These are phyloP conservation scores for Micoletzkya japonica DNA, from an alignment of 2,888 invertebrate genomes.

Conservation along the genomic window DNA sequence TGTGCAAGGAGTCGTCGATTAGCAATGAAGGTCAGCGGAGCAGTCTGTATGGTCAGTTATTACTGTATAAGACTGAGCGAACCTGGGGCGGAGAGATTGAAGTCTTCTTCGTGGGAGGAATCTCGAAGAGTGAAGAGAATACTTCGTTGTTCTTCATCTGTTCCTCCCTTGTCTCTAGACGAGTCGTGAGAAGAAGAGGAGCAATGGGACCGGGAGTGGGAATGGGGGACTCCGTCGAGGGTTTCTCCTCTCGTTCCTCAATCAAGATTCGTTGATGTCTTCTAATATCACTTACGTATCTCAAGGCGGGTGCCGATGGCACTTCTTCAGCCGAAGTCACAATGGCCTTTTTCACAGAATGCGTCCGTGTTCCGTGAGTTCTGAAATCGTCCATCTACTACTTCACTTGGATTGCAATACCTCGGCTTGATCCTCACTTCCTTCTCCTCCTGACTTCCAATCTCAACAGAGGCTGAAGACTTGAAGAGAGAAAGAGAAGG, in stretches of 20 bases:
- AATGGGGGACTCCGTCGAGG: neutral
- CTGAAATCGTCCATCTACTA: conserved; percentile 4
- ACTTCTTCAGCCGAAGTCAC: conserved; percentile 1
- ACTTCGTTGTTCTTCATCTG: conserved; percentile 28
- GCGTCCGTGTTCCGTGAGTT: conserved; percentile 19
- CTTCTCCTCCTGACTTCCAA: conserved; percentile 6
- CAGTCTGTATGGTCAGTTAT: neutral
- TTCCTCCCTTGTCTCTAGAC: conserved; percentile 3
- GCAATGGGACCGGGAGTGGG: conserved; percentile 18
- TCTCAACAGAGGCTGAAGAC: neutral
- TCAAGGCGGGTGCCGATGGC: neutral
- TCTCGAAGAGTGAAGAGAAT: neutral
- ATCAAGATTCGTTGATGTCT: neutral
- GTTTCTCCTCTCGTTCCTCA: neutral
- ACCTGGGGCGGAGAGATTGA: conserved; percentile 21
- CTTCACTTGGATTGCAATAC: conserved; percentile 1
- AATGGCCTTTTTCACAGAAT: conserved; percentile 10
- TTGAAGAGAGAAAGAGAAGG: conserved; percentile 19
- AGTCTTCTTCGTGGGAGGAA: too few relatives aligned
- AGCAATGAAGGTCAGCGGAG: conserved; percentile 10
- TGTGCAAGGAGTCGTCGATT: conserved; percentile 10
- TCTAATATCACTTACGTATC: conserved; percentile 6
- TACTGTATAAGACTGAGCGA: neutral
- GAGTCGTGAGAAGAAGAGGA: conserved; percentile 19
- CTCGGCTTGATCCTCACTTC: conserved; percentile 26